Conservation (phyloP, 2,888 invertebrate genomes). For the Patella pellucida region DNA sequence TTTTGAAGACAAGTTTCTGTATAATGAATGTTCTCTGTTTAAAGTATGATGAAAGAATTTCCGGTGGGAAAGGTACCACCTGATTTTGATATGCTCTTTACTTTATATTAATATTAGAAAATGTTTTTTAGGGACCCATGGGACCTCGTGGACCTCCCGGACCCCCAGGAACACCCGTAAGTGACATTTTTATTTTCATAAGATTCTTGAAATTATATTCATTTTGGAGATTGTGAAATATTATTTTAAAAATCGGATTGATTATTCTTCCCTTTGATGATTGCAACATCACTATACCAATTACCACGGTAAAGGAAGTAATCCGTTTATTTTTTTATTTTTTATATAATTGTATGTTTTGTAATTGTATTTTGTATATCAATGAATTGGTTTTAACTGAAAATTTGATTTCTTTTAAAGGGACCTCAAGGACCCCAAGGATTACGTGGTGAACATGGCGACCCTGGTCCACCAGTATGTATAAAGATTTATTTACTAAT, state of each 20-base stretch:
- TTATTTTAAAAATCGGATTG: too few relatives aligned
- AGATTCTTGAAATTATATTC: neutral
- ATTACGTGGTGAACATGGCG: constrained; percentile 54
- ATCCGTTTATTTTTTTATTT: too few relatives aligned
- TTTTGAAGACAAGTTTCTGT: too few relatives aligned
- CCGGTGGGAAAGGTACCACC: neutral
- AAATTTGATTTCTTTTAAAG: constrained; percentile 6
- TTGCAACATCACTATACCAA: too few relatives aligned
- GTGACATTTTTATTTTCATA: neutral
- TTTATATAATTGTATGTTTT: too few relatives aligned
- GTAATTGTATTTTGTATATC: too few relatives aligned
- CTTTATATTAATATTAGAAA: neutral
- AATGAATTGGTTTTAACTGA: too few relatives aligned
- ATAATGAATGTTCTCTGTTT: too few relatives aligned
- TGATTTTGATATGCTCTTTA: neutral
- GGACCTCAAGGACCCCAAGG: constrained; percentile 59
- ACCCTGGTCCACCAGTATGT: constrained; percentile 44
- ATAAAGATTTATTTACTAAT: neutral
- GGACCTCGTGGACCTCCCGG: constrained; percentile 35
- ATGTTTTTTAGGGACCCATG: constrained; percentile 26
- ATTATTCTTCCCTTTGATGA: too few relatives aligned
- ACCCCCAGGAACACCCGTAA: constrained; percentile 31
- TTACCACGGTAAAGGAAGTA: too few relatives aligned
- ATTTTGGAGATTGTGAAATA: neutral
- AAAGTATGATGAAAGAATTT: too few relatives aligned